Evolutionary conservation across 92 coral and sea anemone species (phyloP).

Genomic region (Zoanthus sociatus): DNA sequence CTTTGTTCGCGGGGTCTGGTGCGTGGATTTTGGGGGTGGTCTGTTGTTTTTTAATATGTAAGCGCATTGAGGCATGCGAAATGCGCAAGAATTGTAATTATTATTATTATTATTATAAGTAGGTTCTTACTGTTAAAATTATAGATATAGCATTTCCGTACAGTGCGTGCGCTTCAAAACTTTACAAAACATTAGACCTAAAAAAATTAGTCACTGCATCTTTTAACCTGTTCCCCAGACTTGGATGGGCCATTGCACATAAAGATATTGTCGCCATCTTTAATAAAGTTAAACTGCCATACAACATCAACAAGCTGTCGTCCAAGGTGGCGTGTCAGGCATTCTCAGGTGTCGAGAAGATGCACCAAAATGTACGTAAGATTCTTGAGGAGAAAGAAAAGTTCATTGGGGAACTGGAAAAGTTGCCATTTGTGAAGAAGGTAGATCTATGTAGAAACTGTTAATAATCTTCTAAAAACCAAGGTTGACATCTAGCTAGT

Average conservation of each 20-base stretch:
- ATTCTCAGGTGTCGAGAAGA: background rate
- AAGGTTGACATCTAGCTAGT: too few species aligned
- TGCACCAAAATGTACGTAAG: background rate
- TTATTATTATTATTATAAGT: too few species aligned
- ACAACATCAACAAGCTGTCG: background rate
- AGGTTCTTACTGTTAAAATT: too few species aligned
- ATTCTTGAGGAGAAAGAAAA: conserved; percentile 9
- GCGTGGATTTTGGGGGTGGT: too few species aligned
- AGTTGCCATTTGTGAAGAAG: background rate
- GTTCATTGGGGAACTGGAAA: background rate
- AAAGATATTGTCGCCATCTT: background rate
- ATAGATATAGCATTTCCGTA: too few species aligned
- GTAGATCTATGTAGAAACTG: background rate
- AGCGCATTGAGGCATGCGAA: too few species aligned
- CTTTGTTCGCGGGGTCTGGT: too few species aligned
- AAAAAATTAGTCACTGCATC: background rate
- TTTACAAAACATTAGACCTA: too few species aligned
- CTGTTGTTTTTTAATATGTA: too few species aligned
- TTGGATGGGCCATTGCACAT: background rate
- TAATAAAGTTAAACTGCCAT: background rate
- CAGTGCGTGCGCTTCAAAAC: too few species aligned
- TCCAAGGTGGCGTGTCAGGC: background rate
- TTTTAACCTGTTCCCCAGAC: background rate
- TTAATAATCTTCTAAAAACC: too few species aligned
- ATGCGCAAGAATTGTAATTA: too few species aligned